A percentile compares a stretch with the other conserved stretches of the same genome.
Conservation (phyloP, 1,140 invertebrate species). For the Drosophila biarmipes region DNA sequence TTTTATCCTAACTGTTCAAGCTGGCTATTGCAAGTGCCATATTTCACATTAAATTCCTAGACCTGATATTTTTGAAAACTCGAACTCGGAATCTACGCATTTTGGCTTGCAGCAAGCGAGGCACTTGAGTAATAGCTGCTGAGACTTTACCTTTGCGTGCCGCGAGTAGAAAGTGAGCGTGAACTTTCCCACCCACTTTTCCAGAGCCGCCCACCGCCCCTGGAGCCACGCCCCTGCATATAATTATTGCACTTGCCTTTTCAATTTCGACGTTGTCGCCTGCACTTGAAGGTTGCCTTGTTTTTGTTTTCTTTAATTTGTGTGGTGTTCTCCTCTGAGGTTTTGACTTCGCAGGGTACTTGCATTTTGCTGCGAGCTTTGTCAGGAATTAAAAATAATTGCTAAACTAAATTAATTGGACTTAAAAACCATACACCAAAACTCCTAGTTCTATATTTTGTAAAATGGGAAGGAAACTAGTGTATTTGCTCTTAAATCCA, state of each 20-base stretch:
- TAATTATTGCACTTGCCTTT: conserved; percentile 26
- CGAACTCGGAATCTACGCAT: background rate
- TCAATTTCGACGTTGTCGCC: conserved; percentile 17
- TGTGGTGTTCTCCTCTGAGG: background rate
- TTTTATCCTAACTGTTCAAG: background rate
- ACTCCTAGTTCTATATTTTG: no score
- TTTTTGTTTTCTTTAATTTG: conserved; percentile 12
- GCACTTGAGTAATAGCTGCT: background rate
- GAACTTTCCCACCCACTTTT: conserved; percentile 59
- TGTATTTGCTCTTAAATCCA: no score
- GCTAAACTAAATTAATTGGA: no score
- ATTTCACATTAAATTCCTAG: background rate
- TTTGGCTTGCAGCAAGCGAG: background rate
- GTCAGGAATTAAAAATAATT: background rate
- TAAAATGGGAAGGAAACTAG: no score
- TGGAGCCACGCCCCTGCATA: conserved; percentile 5
- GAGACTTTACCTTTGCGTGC: conserved; percentile 38
- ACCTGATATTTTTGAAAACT: background rate
- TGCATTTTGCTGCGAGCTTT: background rate
- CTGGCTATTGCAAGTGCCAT: background rate
- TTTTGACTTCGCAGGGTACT: background rate
- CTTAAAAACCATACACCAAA: no score
- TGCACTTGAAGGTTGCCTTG: conserved; percentile 23
- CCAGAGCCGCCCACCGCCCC: conserved; percentile 4
- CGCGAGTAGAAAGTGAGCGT: conserved; percentile 66